Evolutionary conservation across 2,888 invertebrate species (phyloP).

Genomic region (Melinopterus prodromus): DNA sequence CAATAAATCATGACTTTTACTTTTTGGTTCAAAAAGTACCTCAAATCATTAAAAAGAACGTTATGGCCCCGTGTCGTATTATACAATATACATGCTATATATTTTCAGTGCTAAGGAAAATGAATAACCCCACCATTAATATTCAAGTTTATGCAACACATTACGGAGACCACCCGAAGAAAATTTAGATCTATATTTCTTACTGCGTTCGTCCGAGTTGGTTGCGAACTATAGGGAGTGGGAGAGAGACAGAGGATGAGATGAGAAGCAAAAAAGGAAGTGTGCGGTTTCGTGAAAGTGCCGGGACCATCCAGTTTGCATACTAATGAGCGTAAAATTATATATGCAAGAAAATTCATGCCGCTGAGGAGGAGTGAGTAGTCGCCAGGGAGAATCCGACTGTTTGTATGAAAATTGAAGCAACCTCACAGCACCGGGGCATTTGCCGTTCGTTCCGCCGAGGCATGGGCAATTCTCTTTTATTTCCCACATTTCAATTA

Average conservation of each 20-base stretch:
- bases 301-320: slow-evolving; percentile 17
- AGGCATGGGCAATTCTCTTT: slow-evolving; percentile 17
- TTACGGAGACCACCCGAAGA: too few relatives aligned
- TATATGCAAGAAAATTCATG: slow-evolving; percentile 23
- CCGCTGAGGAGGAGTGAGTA: slow-evolving; percentile 5
- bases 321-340: slow-evolving; percentile 25
- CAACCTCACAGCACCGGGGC: background rate
- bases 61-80: too few relatives aligned
- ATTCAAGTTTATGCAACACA: too few relatives aligned
- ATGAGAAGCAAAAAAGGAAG: background rate
- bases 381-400: slow-evolving; percentile 11
- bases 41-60: too few relatives aligned
- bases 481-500: slow-evolving; percentile 19
- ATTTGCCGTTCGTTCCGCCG: slow-evolving; percentile 13
- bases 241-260: background rate
- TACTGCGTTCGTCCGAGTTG: background rate
- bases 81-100: too few relatives aligned
- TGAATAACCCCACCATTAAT: too few relatives aligned
- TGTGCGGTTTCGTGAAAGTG: slow-evolving; percentile 4
- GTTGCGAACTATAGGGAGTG: background rate
- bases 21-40: too few relatives aligned
- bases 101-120: too few relatives aligned
- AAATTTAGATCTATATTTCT: background rate
- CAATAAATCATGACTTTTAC: too few relatives aligned
- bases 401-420: slow-evolving; percentile 23